Base-by-base conservation (phyloP, 2,113 vertebrate genomes). In the Sylvilagus bachmani region DNA sequence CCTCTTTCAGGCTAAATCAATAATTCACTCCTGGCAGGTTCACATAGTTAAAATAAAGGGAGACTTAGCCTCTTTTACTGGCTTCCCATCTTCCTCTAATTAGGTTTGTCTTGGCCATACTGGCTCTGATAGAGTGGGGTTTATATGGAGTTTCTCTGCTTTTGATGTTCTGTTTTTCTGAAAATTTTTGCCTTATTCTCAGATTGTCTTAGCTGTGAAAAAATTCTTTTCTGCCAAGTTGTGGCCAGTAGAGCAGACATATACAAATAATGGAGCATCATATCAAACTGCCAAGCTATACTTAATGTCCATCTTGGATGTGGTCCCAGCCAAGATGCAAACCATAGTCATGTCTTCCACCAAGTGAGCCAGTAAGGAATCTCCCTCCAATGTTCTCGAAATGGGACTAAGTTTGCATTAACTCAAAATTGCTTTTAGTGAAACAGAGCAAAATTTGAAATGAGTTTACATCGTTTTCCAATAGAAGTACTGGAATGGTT, bases 41-140 rank as follows among this genome's bases (percentile, higher is more conserved):
- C 36, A 44, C 71, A 80, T 74, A 90, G 87, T 95, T 90, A 94
- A 25, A 70, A 29, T 21, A 36, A 8, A 29, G 85, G 13, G 11
- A 69, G 14, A 14, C 61, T 81, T 8, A 38, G 58, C 25, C 58
- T 78, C 49, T 91, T 55, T 55, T n/a, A 3, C 31, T 84, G 69
- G 62, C n/a, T 84, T 74, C 9, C 66, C 10, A 8, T 86, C 8
- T 80, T 80, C 38, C 58, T 77, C 44, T 94, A 81, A 69, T 24
- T 84, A 67, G 62, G 53, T 92, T 93, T 91, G n/a, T 91, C 38
- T 95, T 96, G 93, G 66, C 70, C 61, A 25, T 84, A 11, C 38
- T 77, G 53, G 24, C 36, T 78, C 55, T 53, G 29, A 86, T 53
- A 80, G 24, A 27, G 44, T 51, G 17, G 13, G 24, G 71, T 90